These are phyloP conservation scores for Drosophila rhopaloa DNA, from an alignment of 1,140 invertebrate genomes.

Conservation along the genomic window DNA sequence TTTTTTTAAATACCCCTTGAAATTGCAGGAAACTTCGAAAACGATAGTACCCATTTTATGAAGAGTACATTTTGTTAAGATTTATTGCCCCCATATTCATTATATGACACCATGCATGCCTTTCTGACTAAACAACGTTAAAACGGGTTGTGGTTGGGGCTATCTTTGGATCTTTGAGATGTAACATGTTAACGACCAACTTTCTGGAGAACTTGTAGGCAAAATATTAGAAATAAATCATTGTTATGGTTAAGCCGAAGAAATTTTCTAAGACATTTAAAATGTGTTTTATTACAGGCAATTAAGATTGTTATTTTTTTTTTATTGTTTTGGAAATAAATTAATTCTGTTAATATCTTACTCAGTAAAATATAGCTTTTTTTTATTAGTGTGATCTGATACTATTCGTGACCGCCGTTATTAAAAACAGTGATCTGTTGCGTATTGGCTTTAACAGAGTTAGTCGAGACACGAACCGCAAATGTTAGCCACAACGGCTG, in stretches of 20 bases:
- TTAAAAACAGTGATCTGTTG: neutral
- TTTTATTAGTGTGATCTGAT: neutral
- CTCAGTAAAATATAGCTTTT: too few species aligned
- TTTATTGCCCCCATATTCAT: conserved; percentile 2
- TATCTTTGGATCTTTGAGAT: conserved; percentile 5
- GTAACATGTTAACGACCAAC: neutral
- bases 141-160: conserved; percentile 2
- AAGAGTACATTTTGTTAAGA: neutral
- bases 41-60: too few species aligned
- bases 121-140: neutral
- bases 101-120: neutral
- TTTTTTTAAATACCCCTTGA: too few species aligned
- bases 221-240: conserved; percentile 7
- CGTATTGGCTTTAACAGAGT: conserved; percentile 18
- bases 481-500: neutral
- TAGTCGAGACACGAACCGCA: conserved; percentile 48
- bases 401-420: neutral
- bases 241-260: neutral
- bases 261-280: neutral
- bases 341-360: neutral
- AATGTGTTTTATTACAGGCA: neutral
- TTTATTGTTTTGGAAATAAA: too few species aligned
- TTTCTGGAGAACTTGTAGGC: conserved; percentile 13
- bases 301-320: too few species aligned
- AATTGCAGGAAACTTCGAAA: too few species aligned